phyloP scores from a whole-genome alignment of 2,797 vertebrate species.

The Anabas testudineus region DNA sequence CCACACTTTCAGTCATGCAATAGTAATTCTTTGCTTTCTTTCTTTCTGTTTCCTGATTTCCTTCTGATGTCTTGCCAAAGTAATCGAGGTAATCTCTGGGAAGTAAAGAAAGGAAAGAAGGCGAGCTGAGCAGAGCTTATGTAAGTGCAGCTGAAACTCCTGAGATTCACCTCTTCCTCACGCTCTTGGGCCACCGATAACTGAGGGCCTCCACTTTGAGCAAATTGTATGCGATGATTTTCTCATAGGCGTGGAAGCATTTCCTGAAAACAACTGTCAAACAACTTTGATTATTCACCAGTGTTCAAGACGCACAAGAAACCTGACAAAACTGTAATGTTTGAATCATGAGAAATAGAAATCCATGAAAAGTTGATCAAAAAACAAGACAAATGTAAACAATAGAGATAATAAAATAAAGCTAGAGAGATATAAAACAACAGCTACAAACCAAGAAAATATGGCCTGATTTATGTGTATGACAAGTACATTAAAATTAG shows the following conservation, averaged over 20 bases:
- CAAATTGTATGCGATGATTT: constrained; percentile 41
- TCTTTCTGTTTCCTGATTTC: constrained; percentile 59
- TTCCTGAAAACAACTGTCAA: constrained; percentile 13
- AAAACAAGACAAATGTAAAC: neutral
- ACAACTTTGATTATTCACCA: neutral
- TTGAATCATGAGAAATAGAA: neutral
- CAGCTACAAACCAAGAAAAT: no score
- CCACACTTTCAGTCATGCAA: constrained; percentile 67
- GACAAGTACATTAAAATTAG: no score
- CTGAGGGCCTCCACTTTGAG: constrained; percentile 6
- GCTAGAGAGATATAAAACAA: no score
- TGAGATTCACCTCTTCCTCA: constrained; percentile 55
- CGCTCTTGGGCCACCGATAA: constrained; percentile 23
- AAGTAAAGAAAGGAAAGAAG: constrained; percentile 53
- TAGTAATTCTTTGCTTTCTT: constrained; percentile 62
- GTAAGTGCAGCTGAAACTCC: constrained; percentile 62
- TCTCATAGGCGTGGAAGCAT: constrained; percentile 15
- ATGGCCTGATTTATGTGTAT: no score
- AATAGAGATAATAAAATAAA: neutral
- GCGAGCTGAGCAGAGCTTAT: constrained; percentile 58
- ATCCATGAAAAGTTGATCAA: no score
- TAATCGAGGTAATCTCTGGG: constrained; percentile 76
- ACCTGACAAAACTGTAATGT: neutral
- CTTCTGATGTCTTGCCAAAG: constrained; percentile 75
- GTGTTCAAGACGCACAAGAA: neutral